Percentiles rank a stretch among this genome's conserved stretches.
Evolutionary conservation across 2,113 vertebrate species (phyloP).

Genomic region (Heterocephalus glaber): DNA sequence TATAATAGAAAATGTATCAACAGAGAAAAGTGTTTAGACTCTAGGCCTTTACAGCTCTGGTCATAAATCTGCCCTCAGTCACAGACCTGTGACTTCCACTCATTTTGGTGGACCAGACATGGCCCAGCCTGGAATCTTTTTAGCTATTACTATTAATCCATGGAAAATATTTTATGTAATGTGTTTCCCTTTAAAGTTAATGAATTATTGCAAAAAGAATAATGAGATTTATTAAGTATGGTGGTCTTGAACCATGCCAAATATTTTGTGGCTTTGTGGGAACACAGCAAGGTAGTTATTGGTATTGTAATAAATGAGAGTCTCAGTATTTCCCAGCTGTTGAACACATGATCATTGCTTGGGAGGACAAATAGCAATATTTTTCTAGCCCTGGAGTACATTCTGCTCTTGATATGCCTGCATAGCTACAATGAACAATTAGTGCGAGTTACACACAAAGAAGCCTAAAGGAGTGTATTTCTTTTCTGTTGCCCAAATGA

Average conservation of each 20-base stretch:
- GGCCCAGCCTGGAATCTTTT: not conserved
- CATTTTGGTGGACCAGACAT: not conserved
- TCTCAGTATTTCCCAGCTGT: constrained; percentile 24
- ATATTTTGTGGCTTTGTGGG: constrained; percentile 55
- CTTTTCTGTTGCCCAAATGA: not conserved
- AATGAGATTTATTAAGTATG: constrained; percentile 64
- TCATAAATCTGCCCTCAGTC: not conserved
- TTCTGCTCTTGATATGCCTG: constrained; percentile 41
- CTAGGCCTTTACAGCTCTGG: not conserved
- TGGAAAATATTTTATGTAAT: constrained; percentile 49
- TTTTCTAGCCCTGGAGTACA: constrained; percentile 60
- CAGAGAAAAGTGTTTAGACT: not conserved
- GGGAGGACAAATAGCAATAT: constrained; percentile 57
- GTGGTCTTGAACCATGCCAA: not conserved
- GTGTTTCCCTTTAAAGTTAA: not conserved
- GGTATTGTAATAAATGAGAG: constrained; percentile 3
- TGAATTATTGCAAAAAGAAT: constrained; percentile 52
- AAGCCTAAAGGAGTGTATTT: not conserved
- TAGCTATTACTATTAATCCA: constrained; percentile 51
- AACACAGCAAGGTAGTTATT: constrained; percentile 55
- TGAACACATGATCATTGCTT: not conserved
- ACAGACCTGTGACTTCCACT: not conserved
- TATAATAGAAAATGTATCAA: not conserved
- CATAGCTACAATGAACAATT: constrained; percentile 40
- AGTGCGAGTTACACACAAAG: not conserved